Conservation (phyloP, 2,113 vertebrate species). For the Cephalopterus ornatus region DNA sequence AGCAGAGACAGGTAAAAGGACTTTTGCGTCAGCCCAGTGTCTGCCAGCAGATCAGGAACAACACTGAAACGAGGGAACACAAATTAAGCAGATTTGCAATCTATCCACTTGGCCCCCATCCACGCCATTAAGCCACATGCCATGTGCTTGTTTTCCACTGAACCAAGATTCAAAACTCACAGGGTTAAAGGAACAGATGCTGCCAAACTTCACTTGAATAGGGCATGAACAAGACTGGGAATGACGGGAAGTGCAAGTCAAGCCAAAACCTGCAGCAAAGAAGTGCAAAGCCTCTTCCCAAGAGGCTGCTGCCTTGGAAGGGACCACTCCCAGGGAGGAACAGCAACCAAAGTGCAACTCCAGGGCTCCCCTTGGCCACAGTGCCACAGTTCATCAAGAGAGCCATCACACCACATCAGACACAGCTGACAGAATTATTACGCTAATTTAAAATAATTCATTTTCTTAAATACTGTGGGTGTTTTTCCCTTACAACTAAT, state of each 20-base stretch:
- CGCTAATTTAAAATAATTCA: not conserved
- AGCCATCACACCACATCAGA: not conserved
- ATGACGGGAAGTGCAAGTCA: not conserved
- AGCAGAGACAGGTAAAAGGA: not conserved
- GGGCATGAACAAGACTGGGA: not conserved
- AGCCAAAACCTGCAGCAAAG: not conserved
- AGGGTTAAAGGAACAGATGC: not conserved
- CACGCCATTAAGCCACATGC: rapidly evolving
- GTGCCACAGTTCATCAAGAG: not conserved
- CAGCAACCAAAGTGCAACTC: not conserved
- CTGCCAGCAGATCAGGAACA: not conserved
- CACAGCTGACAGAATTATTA: not conserved
- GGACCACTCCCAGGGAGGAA: not conserved
- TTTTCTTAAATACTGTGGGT: not conserved
- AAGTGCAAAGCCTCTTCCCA: not conserved
- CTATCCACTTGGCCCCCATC: not conserved
- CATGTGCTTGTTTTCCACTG: not conserved
- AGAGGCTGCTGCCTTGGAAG: not conserved
- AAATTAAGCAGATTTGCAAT: not conserved
- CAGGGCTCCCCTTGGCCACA: not conserved
- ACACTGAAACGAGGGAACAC: not conserved
- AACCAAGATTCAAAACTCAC: not conserved
- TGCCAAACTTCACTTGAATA: not conserved
- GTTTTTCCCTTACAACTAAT: not conserved
- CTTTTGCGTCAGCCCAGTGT: not conserved